Evolutionary conservation across 2,888 invertebrate species (phyloP), one percentile per base, ranked within the genome.

Genomic region (Syrista parreyssii): DNA sequence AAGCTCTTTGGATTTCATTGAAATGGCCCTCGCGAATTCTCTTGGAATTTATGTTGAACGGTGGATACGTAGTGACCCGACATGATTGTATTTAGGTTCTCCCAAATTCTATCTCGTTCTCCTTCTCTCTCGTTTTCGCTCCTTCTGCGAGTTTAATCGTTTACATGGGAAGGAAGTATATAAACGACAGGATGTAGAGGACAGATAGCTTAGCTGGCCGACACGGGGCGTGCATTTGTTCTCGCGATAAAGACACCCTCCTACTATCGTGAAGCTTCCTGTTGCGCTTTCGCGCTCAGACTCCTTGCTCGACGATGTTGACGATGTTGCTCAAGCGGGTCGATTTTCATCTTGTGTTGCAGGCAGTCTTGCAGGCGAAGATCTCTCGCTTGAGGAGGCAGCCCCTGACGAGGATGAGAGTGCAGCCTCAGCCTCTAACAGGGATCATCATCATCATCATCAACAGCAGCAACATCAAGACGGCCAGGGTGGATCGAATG

Each of bases 341-440:
- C 55, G 55, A 55, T 55, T 23, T 15, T 71, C 12, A 71, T 71
- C 71, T 33, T 30, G 4, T 71, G 71, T 94, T 94, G 68, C 93
- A 96, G 96, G 96, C 93, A 95, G 96, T 86, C 93, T 96, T 91
- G 95, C 96, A 88, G 95, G 96, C 87, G 96, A 96, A 91, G 96
- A 96, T 90, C 91, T 96, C 80, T 95, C 96, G 68, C 92, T 96
- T 89, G 95, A 95, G 75, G 91, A 91, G 78, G 87, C 90, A 32
- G 88, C 94, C 91, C 81, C 92, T 91, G 90, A 92, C 88, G 86
- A 93, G 91, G 90, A 93, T 91, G 83, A 91, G 79, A 84, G 85
- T 79, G 84, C 82, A 40, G 82, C 83, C 31, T 83, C 86, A 30
- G 82, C 92, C 3, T 90, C 90, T 82, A 92, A 92, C 82, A 91